Percentiles rank a stretch among this genome's conserved stretches.
phyloP scores from a whole-genome alignment of 2,797 vertebrate species.

The Galaxias olidus region DNA sequence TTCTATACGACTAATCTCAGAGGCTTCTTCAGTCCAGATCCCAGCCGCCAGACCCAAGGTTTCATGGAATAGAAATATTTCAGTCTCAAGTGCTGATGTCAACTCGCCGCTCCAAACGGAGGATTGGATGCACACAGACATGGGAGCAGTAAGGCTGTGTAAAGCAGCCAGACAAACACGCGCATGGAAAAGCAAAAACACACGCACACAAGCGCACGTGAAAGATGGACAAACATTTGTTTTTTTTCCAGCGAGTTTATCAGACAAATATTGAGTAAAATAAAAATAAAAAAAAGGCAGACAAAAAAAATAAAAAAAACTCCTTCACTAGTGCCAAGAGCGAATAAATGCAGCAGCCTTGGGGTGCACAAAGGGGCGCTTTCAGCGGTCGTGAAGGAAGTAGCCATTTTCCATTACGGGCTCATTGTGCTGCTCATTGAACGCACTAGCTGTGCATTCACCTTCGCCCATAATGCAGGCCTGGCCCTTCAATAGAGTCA shows the following conservation, averaged over 20 bases:
- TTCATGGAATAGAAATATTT: conserved; percentile 46
- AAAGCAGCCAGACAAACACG: no score
- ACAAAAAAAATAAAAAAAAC: conserved; percentile 73
- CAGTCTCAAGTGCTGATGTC: conserved; percentile 47
- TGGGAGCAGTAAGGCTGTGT: no score
- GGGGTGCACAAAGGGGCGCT: conserved; percentile 66
- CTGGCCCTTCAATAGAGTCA: conserved; percentile 55
- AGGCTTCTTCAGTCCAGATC: conserved; percentile 33
- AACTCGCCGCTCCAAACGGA: conserved; percentile 29
- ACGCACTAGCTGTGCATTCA: conserved; percentile 69
- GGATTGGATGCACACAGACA: no score
- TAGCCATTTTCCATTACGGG: conserved; percentile 65
- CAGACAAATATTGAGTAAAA: conserved; percentile 56
- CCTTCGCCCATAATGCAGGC: conserved; percentile 65
- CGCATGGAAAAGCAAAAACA: no score
- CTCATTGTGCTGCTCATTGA: conserved; percentile 59
- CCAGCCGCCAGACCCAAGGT: conserved; percentile 52
- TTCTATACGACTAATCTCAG: conserved; percentile 29
- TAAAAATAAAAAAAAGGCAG: conserved; percentile 59
- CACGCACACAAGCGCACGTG: not conserved
- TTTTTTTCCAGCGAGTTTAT: conserved; percentile 30
- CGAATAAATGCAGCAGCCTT: conserved; percentile 73
- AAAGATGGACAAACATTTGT: no score
- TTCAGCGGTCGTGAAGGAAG: conserved; percentile 68
- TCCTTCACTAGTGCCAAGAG: conserved; percentile 57